Base-by-base conservation (phyloP, 2,113 vertebrate species). In the Daubentonia madagascariensis region DNA sequence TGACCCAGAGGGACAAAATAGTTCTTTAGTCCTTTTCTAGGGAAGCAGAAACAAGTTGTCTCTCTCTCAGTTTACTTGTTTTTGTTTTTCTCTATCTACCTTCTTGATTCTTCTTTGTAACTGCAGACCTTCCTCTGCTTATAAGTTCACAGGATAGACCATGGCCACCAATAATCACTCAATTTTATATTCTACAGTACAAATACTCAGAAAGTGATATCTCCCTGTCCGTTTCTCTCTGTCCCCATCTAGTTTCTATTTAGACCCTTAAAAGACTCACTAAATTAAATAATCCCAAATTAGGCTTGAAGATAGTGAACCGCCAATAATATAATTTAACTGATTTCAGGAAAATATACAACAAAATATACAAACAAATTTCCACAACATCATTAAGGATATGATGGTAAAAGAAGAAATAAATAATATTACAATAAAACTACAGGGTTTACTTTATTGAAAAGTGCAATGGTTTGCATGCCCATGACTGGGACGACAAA, bases 301-400 rank as follows among this genome's bases (percentile, higher is more conserved):
- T 75, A 85, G 30, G 25, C 79, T 89, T 89, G 16, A 96, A 95
- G 84, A 85, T 22, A 89, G 37, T 59, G 54, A 86, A 83, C 11
- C 76, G 18, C 12, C 65, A 48, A 50, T 81, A 76, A 89, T 48
- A 73, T 22, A 78, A 48, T 54, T 54, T 94, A 96, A 92, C 40
- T 52, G 59, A 89, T 72, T 65, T 95, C 73, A 87, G 59, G 12
- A 96, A 97, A 83, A 86, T 72, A 52, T 13, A 79, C 3, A 43
- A 85, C 30, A 86, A 50, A 59, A 59, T 23, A 59, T 52, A 52
- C 52, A 52, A 22, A 59, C 57, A 89, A 59, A 76, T 85, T 65
- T 92, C 75, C 17, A 80, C 32, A 9, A 40, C 30, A 59, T 79
- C 68, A 68, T 50, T 61, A 84, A 87, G 52, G 50, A 89, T 52